Evolutionary conservation across 1,140 invertebrate genomes (phyloP).

Genomic region (Anoplolepis gracilipes): DNA sequence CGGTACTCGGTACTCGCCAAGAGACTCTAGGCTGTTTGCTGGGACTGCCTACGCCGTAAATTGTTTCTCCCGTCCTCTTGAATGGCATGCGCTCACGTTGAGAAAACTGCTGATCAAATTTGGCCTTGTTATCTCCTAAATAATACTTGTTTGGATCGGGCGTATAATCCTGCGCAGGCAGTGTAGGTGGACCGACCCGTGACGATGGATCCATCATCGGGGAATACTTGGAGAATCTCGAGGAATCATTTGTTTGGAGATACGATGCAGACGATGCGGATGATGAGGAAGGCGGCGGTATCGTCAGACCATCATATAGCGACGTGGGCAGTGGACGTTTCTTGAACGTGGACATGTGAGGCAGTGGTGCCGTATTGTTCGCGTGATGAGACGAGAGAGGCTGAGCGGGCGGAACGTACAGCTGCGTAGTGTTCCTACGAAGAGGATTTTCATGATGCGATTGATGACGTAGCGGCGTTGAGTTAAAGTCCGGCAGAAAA

Average conservation of each 20-base stretch:
- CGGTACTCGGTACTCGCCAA: constrained; percentile 86
- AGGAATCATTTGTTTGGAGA: constrained; percentile 72
- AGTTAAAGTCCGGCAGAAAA: constrained; percentile 89
- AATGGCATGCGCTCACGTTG: constrained; percentile 62
- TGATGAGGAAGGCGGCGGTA: constrained; percentile 62
- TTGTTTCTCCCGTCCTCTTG: constrained; percentile 81
- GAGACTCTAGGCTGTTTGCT: constrained; percentile 84
- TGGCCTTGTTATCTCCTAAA: constrained; percentile 61
- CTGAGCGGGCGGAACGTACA: constrained; percentile 69
- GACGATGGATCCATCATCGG: constrained; percentile 64
- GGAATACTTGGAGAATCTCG: constrained; percentile 73
- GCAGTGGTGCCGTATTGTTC: constrained; percentile 74
- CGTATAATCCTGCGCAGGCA: constrained; percentile 75
- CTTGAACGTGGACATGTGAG: constrained; percentile 84
- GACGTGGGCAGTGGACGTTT: constrained; percentile 80
- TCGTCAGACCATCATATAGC: constrained; percentile 68
- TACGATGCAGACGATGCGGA: constrained; percentile 67
- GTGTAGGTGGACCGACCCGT: constrained; percentile 51
- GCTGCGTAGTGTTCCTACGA: constrained; percentile 68
- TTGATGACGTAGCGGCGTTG: constrained; percentile 79
- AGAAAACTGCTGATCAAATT: constrained; percentile 50
- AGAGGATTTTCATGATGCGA: constrained; percentile 69
- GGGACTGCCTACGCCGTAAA: constrained; percentile 75
- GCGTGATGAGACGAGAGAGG: constrained; percentile 64
- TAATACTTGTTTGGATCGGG: constrained; percentile 80